These are phyloP conservation scores for Phrixothrix hirtus DNA, from an alignment of 2,888 invertebrate genomes.

Conservation along the genomic window DNA sequence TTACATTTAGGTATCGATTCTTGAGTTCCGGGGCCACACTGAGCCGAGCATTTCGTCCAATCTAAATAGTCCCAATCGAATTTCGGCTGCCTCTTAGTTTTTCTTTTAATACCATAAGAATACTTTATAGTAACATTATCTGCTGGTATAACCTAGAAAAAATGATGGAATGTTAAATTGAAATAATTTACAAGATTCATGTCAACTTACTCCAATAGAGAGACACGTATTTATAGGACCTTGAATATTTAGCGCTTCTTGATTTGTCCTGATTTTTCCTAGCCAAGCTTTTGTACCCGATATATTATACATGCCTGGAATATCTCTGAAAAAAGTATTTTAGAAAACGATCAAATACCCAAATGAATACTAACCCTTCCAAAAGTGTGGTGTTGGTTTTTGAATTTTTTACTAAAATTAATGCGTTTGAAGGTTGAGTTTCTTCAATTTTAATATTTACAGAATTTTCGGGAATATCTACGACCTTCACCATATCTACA, in stretches of 20 bases:
- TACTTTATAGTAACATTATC: constrained; percentile 38
- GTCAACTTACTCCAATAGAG: constrained; percentile 55
- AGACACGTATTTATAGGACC: constrained; percentile 59
- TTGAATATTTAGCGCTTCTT: constrained; percentile 55
- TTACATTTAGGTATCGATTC: constrained; percentile 37
- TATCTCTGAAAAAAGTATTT: constrained; percentile 43
- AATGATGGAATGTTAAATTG: constrained; percentile 39
- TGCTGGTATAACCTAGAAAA: constrained; percentile 30
- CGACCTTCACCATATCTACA: constrained; percentile 38
- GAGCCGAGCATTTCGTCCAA: constrained; percentile 60
- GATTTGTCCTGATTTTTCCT: constrained; percentile 49
- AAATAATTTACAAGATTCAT: constrained; percentile 18
- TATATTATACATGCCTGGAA: constrained; percentile 49
- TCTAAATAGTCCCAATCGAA: constrained; percentile 59
- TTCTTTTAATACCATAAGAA: constrained; percentile 32
- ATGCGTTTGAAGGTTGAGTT: constrained; percentile 58
- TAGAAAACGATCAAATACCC: neutral
- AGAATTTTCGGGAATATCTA: constrained; percentile 57
- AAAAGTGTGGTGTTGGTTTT: constrained; percentile 55
- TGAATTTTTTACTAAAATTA: constrained; percentile 56
- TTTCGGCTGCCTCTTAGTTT: constrained; percentile 47
- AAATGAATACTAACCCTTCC: constrained; percentile 52
- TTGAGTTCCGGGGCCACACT: constrained; percentile 60
- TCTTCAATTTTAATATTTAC: constrained; percentile 60
- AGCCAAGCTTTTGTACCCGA: constrained; percentile 50